Conservation (phyloP, 2,797 vertebrate genomes). For the Danio kyathit region DNA sequence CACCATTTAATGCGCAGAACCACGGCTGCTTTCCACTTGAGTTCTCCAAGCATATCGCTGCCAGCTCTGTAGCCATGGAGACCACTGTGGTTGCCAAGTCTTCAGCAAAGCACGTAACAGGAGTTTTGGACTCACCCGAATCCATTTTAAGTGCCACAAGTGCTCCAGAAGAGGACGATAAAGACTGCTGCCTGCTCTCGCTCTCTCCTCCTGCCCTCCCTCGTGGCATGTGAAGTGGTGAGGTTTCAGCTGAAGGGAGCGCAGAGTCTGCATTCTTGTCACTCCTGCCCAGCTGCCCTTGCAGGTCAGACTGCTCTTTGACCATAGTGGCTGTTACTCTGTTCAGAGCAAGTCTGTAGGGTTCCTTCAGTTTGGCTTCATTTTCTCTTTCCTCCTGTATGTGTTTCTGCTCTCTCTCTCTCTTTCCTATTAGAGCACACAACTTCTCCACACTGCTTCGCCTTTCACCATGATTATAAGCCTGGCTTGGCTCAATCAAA, state of each 20-base stretch:
- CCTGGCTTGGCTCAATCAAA: conserved; percentile 64
- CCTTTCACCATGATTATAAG: conserved; percentile 63
- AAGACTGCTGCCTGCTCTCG: conserved; percentile 78
- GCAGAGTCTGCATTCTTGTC: conserved; percentile 25
- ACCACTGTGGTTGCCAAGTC: conserved; percentile 95
- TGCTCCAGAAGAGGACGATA: conserved; percentile 74
- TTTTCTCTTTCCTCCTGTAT: conserved; percentile 66
- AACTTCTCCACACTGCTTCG: conserved; percentile 66
- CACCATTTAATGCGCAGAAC: conserved; percentile 94
- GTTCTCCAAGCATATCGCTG: conserved; percentile 97
- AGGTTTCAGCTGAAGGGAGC: conserved; percentile 39
- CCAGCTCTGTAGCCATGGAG: conserved; percentile 98
- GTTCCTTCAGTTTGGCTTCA: conserved; percentile 71
- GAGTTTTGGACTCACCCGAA: conserved; percentile 78
- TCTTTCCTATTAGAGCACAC: conserved; percentile 58
- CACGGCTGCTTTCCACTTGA: conserved; percentile 96
- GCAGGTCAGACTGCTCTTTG: conserved; percentile 76
- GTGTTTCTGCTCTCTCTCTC: conserved; percentile 67
- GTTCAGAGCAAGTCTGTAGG: conserved; percentile 67
- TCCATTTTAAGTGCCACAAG: conserved; percentile 78
- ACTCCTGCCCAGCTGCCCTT: conserved; percentile 64
- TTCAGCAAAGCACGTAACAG: conserved; percentile 92
- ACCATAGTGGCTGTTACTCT: conserved; percentile 58
- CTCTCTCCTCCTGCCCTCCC: conserved; percentile 63
- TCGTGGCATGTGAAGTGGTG: conserved; percentile 64